Evolutionary conservation across 2,888 invertebrate genomes (phyloP).

Genomic region (Heliconius erato): DNA sequence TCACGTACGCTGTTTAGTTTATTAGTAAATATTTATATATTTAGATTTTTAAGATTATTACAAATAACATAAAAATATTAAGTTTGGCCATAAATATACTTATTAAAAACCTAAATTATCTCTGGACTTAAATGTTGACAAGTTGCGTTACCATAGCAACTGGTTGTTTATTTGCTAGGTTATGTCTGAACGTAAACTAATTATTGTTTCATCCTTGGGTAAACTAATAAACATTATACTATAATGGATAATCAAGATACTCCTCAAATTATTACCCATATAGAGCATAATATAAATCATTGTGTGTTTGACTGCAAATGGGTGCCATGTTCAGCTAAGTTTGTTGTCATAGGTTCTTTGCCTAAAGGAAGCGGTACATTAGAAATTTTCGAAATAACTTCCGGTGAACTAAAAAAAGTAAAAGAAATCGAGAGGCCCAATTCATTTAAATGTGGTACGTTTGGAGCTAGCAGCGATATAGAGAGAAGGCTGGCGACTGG

Average conservation of each 20-base stretch:
- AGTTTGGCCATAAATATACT: background rate
- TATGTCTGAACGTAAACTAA: constrained; percentile 47
- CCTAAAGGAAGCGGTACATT: constrained; percentile 94
- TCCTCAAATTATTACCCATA: constrained; percentile 95
- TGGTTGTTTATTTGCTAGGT: constrained; percentile 63
- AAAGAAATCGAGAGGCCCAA: constrained; percentile 92
- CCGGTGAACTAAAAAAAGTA: constrained; percentile 89
- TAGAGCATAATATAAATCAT: constrained; percentile 92
- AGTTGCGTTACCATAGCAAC: constrained; percentile 67
- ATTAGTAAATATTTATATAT: background rate
- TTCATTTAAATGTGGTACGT: constrained; percentile 96
- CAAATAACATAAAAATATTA: background rate
- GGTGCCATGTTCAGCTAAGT: constrained; percentile 97
- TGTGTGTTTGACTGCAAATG: constrained; percentile 97
- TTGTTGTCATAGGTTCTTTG: constrained; percentile 94
- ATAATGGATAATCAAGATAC: constrained; percentile 86
- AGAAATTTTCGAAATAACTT: constrained; percentile 92
- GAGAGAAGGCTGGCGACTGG: constrained; percentile 95
- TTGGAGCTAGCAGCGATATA: constrained; percentile 93
- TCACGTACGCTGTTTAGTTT: background rate
- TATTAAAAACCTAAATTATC: background rate
- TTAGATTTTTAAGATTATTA: background rate
- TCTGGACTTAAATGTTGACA: background rate
- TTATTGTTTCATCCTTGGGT: background rate
- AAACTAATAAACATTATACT: background rate